Percentiles rank a stretch among this genome's conserved stretches.
Conservation (phyloP, 2,113 vertebrate genomes). For the Pleuronectes platessa region DNA sequence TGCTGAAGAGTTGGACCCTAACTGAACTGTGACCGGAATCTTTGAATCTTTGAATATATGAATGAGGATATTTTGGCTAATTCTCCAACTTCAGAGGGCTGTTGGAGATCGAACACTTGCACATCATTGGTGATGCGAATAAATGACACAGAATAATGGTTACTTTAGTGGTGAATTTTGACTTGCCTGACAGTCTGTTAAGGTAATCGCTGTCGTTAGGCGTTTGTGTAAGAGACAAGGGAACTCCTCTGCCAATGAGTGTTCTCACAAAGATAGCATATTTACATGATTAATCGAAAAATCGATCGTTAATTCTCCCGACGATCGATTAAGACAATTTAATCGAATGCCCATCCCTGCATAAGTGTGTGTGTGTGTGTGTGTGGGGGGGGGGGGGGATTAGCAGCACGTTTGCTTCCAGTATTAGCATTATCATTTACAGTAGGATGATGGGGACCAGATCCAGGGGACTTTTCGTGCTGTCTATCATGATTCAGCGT, state of each 20-base stretch:
- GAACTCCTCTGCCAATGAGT: too few species aligned
- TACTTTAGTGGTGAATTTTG: too few species aligned
- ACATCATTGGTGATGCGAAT: not conserved
- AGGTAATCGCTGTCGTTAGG: not conserved
- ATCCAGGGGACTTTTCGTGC: constrained; percentile 16
- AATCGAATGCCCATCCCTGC: too few species aligned
- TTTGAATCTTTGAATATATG: not conserved
- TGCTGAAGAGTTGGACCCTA: constrained; percentile 12
- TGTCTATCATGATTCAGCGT: constrained; percentile 38
- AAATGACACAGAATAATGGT: too few species aligned
- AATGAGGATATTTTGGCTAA: not conserved
- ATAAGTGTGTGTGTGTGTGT: constrained; percentile 6
- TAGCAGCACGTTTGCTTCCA: constrained; percentile 9
- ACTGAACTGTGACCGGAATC: constrained; percentile 23
- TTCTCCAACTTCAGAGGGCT: not conserved
- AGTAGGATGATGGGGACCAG: constrained; percentile 30
- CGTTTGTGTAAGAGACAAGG: not conserved
- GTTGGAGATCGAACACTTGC: not conserved
- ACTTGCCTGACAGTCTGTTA: too few species aligned
- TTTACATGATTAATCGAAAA: too few species aligned
- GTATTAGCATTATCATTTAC: constrained; percentile 28
- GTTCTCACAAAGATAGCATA: too few species aligned
- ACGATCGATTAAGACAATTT: too few species aligned
- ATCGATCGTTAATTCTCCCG: too few species aligned
- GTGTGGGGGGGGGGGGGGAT: not conserved